phyloP scores from a whole-genome alignment of 2,113 vertebrate species.

The rabbit (Oryctolagus cuniculus) region mOryCun1.1 NC_091433.1:63570501-63571000 shows the following conservation, averaged over 20 bases:
- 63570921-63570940: rapidly evolving
- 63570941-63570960: rapidly evolving
- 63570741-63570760: slow-evolving; percentile 70
- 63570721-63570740: slow-evolving; percentile 84
- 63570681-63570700: slow-evolving; percentile 67
- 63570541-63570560: slow-evolving; percentile 86
- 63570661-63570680: slow-evolving; percentile 69
- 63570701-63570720: slow-evolving; percentile 72
- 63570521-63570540: slow-evolving; percentile 86
- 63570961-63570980: not conserved
- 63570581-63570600: slow-evolving; percentile 83
- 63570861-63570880: not conserved
- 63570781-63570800: slow-evolving; percentile 21
- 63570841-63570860: not conserved
- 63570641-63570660: slow-evolving; percentile 74
- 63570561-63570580: slow-evolving; percentile 83
- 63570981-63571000: not conserved
- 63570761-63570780: slow-evolving; percentile 58
- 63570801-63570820: slow-evolving; percentile 53
- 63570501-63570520: slow-evolving; percentile 86
- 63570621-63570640: slow-evolving; percentile 64
- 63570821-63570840: not conserved
- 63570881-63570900: not conserved
- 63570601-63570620: slow-evolving; percentile 80
- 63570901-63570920: not conserved